A percentile compares a stretch with the other conserved stretches of the same genome.
Evolutionary conservation across 2,113 vertebrate species (phyloP).

Genomic region (Poecilia latipinna): DNA sequence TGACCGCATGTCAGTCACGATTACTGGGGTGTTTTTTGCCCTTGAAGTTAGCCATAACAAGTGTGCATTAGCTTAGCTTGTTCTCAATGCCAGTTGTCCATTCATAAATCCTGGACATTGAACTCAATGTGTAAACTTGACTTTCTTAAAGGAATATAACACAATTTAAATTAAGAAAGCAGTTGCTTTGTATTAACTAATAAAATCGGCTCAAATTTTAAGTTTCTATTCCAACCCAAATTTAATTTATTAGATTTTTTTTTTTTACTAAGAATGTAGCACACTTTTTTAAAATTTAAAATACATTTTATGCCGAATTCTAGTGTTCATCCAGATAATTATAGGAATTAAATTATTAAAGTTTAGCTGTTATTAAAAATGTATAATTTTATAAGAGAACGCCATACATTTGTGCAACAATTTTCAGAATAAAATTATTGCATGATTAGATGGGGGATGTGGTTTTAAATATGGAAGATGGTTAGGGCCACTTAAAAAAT

Average conservation of each 20-base stretch:
- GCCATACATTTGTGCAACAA: neutral
- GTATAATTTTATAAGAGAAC: too few species aligned
- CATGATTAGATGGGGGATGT: neutral
- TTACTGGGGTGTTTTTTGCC: neutral
- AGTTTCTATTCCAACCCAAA: neutral
- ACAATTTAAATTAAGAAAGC: neutral
- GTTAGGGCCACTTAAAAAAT: too few species aligned
- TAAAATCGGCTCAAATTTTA: conserved; percentile 2
- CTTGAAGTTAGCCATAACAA: conserved; percentile 5
- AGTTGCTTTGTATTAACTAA: rapidly evolving
- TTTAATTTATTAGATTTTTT: neutral
- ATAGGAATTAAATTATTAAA: too few species aligned
- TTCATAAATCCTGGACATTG: neutral
- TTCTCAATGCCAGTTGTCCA: neutral
- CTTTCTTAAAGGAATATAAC: neutral
- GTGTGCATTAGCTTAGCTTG: conserved; percentile 1
- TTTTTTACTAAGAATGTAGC: too few species aligned
- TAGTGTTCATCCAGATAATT: neutral
- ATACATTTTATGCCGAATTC: neutral
- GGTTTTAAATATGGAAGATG: neutral
- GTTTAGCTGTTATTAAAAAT: neutral
- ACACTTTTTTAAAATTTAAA: too few species aligned
- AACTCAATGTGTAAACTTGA: rapidly evolving
- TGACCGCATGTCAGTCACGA: neutral
- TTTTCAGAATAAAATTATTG: neutral